phyloP scores from a whole-genome alignment of 2,113 vertebrate genomes.

The Felis chaus region DNA sequence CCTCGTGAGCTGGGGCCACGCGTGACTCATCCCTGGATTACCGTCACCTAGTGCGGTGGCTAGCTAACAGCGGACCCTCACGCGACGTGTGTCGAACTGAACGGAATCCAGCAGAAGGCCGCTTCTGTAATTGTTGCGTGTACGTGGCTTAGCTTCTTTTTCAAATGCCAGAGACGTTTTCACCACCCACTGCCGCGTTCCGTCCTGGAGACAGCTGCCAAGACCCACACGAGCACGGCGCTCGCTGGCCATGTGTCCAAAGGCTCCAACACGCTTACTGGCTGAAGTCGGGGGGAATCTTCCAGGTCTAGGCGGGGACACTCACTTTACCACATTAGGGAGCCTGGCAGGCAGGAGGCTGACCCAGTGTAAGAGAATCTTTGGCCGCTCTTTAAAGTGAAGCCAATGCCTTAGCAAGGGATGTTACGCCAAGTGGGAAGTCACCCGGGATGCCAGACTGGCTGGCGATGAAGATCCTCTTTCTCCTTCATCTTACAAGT shows the following conservation, averaged over 20 bases:
- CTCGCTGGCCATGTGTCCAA: neutral
- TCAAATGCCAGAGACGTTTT: constrained; percentile 21
- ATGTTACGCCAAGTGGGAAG: constrained; percentile 16
- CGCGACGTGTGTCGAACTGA: neutral
- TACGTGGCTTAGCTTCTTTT: constrained; percentile 26
- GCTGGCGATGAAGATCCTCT: neutral
- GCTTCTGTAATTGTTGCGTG: constrained; percentile 11
- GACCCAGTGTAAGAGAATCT: constrained; percentile 3
- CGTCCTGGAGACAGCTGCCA: neutral
- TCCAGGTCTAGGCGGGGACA: neutral
- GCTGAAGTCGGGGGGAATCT: neutral
- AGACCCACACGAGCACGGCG: neutral
- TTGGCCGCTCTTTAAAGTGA: constrained; percentile 22
- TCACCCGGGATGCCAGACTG: neutral
- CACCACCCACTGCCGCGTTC: neutral
- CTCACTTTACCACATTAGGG: neutral
- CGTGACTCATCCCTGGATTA: neutral
- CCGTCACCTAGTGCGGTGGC: neutral
- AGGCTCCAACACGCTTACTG: neutral
- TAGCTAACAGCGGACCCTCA: neutral
- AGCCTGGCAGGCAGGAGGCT: neutral
- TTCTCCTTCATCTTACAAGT: constrained; percentile 39
- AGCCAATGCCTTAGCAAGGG: constrained; percentile 39
- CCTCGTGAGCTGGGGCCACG: neutral
- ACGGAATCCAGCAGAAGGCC: constrained; percentile 13